Evolutionary conservation across 2,113 vertebrate genomes (phyloP).

Genomic region (Pollachius pollachius): DNA sequence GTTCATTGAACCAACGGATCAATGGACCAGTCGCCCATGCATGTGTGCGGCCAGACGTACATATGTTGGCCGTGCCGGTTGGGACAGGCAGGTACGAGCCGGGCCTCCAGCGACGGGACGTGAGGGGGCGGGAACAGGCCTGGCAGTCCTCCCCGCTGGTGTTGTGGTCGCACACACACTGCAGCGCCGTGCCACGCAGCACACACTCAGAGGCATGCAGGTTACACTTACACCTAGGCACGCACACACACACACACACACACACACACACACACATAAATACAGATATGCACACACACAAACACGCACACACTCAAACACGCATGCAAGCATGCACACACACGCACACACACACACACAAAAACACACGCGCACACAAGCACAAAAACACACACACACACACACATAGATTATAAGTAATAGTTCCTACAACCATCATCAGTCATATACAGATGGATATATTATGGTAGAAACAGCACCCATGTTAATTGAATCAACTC

Average conservation of each 20-base stretch:
- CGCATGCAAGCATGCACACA: neutral
- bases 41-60: constrained; percentile 67
- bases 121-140: constrained; percentile 83
- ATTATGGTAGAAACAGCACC: too few species aligned
- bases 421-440: too few species aligned
- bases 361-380: too few species aligned
- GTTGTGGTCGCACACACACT: constrained; percentile 93
- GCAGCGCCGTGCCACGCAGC: constrained; percentile 78
- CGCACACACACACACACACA: constrained; percentile 5
- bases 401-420: too few species aligned
- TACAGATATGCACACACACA: neutral
- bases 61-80: constrained; percentile 85
- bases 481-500: too few species aligned
- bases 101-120: constrained; percentile 83
- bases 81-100: constrained; percentile 91
- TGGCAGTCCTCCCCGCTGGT: constrained; percentile 90
- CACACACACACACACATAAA: neutral
- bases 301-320: neutral
- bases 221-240: constrained; percentile 90
- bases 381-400: neutral
- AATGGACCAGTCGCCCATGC: too few species aligned
- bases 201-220: constrained; percentile 86
- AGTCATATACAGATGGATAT: too few species aligned
- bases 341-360: neutral
- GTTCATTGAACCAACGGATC: too few species aligned